phyloP scores from a whole-genome alignment of 2,888 invertebrate genomes.

The Toxonevra muliebris region DNA sequence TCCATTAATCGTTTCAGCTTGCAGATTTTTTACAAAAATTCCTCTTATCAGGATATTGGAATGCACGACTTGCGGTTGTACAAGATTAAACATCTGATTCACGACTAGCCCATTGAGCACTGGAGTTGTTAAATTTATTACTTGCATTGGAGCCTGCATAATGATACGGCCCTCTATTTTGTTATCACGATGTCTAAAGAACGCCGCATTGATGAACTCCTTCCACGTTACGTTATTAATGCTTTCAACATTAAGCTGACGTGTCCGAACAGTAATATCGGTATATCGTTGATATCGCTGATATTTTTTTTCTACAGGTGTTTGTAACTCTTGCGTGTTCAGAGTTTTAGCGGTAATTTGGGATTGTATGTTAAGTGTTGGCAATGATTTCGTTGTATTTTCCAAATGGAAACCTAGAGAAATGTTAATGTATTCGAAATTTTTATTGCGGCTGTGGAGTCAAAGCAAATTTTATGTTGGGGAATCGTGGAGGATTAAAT shows the following conservation, averaged over 20 bases:
- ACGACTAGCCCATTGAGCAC: conserved; percentile 52
- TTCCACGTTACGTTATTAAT: conserved; percentile 55
- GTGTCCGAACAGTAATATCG: conserved; percentile 19
- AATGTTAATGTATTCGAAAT: background rate
- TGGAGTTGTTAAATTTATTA: conserved; percentile 44
- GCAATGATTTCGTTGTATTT: conserved; percentile 18
- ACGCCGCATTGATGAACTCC: conserved; percentile 51
- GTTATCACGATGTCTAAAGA: conserved; percentile 53
- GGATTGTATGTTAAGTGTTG: conserved; percentile 43
- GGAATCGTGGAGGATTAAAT: too few species aligned
- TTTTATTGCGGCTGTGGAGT: background rate
- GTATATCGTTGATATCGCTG: conserved; percentile 16
- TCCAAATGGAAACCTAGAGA: conserved; percentile 46
- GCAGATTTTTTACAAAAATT: conserved; percentile 48
- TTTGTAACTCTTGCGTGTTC: conserved; percentile 45
- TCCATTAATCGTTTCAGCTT: conserved; percentile 50
- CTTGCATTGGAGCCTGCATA: conserved; percentile 45
- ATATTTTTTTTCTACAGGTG: conserved; percentile 28
- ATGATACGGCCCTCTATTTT: conserved; percentile 51
- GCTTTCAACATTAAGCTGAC: conserved; percentile 42
- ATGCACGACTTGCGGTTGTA: conserved; percentile 49
- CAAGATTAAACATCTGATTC: conserved; percentile 52
- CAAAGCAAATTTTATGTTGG: too few species aligned
- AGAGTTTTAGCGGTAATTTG: conserved; percentile 46
- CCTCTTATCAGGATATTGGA: conserved; percentile 54